These are phyloP conservation scores for Henricia sp. DNA, from an alignment of 53 echinoderm and acorn worm genomes.

Conservation along the genomic window DNA sequence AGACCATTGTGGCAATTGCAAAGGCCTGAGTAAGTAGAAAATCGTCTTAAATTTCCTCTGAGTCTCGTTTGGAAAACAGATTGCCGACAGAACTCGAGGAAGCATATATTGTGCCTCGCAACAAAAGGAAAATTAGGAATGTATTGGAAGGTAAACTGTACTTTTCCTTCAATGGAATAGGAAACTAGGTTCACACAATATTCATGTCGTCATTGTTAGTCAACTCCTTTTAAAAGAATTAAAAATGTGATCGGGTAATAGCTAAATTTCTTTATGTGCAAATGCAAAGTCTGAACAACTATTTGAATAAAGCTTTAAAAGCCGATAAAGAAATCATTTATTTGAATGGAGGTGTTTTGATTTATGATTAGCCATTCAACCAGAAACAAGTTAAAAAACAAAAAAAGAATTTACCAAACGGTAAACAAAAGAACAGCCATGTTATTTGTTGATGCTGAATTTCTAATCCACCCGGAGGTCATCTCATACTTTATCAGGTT, in stretches of 20 bases:
- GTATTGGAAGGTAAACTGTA: conserved; percentile 36
- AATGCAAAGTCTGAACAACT: too few relatives aligned
- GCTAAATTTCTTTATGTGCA: too few relatives aligned
- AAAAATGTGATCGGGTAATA: too few relatives aligned
- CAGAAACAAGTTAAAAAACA: not conserved
- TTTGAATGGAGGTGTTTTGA: not conserved
- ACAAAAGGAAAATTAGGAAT: conserved; percentile 40
- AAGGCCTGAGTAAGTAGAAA: conserved; percentile 21
- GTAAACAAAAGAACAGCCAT: not conserved
- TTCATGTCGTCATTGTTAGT: too few relatives aligned
- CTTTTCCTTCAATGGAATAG: not conserved
- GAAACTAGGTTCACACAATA: not conserved
- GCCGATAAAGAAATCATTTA: too few relatives aligned
- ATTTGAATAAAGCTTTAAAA: too few relatives aligned
- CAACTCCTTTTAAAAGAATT: too few relatives aligned
- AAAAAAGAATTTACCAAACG: not conserved
- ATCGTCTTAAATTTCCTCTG: conserved; percentile 47
- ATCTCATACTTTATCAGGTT: conserved; percentile 38
- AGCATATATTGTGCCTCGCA: conserved; percentile 37
- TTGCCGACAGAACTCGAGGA: conserved; percentile 54
- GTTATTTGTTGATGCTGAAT: conserved; percentile 6
- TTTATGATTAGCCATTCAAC: not conserved
- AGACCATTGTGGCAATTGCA: conserved; percentile 29
- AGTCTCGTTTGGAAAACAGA: conserved; percentile 23
- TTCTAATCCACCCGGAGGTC: conserved; percentile 30